These are phyloP conservation scores for Halictus ligatus DNA, from an alignment of 2,888 invertebrate species.

Conservation along the genomic window DNA sequence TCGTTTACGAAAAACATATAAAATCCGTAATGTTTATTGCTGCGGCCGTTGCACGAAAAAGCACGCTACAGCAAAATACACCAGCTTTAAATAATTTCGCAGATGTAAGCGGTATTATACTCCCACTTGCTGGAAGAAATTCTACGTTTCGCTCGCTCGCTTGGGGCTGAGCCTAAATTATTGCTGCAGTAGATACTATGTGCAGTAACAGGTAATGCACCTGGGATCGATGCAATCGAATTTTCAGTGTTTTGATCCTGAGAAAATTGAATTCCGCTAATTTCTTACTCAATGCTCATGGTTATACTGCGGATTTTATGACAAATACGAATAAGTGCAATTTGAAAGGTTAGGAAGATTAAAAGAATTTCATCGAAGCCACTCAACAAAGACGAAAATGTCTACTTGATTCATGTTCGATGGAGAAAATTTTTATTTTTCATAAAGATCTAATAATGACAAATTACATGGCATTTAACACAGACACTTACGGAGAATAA, in stretches of 20 bases:
- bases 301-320: background rate
- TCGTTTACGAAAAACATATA: background rate
- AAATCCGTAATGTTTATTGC: background rate
- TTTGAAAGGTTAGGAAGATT: background rate
- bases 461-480: too few relatives aligned
- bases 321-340: background rate
- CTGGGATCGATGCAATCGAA: background rate
- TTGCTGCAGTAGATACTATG: background rate
- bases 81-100: background rate
- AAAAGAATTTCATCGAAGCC: background rate
- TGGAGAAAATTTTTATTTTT: background rate
- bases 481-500: background rate
- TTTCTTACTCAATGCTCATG: background rate
- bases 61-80: background rate
- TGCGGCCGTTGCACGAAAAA: constrained; percentile 1
- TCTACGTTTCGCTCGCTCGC: background rate
- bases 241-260: background rate
- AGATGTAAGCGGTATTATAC: background rate
- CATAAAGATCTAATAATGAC: background rate
- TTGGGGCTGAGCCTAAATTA: background rate
- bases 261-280: background rate
- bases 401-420: background rate
- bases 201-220: background rate
- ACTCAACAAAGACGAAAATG: too few relatives aligned
- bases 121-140: background rate